These are phyloP conservation scores for Zoroaster sp. DNA, from an alignment of 53 echinoderm and acorn worm species.

Conservation along the genomic window DNA sequence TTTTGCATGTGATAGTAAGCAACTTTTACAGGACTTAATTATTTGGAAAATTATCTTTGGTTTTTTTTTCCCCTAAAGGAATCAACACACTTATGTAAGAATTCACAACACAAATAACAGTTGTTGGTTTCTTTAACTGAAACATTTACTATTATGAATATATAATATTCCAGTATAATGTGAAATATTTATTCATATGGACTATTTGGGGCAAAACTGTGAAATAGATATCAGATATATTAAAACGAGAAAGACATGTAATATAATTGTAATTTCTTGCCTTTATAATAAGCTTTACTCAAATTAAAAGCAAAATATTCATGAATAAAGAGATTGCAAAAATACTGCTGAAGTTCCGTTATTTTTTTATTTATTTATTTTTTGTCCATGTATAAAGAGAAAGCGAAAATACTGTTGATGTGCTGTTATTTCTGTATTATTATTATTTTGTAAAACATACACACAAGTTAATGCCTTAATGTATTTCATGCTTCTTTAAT, in stretches of 20 bases:
- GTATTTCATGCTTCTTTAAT: too few relatives aligned
- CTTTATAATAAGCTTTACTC: conserved; percentile 29
- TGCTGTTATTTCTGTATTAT: too few relatives aligned
- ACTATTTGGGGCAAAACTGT: not conserved
- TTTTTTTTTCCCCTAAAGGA: not conserved
- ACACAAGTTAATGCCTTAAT: too few relatives aligned
- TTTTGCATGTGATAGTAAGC: not conserved
- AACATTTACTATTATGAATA: not conserved
- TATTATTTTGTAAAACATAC: too few relatives aligned
- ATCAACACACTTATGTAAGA: not conserved
- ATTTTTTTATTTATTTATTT: not conserved
- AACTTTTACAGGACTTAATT: not conserved
- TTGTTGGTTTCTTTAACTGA: not conserved
- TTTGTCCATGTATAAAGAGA: too few relatives aligned
- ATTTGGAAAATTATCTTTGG: not conserved
- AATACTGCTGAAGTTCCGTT: not conserved
- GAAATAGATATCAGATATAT: not conserved
- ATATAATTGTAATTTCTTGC: conserved; percentile 50
- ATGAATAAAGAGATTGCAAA: conserved; percentile 10
- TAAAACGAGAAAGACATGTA: conserved; percentile 18
- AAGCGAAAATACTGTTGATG: too few relatives aligned
- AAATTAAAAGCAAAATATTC: not conserved
- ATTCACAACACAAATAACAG: not conserved
- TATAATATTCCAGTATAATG: not conserved
- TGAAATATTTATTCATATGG: not conserved